These are phyloP conservation scores for Wiebesia pumilae DNA, from an alignment of 1,140 invertebrate genomes.

Conservation along the genomic window DNA sequence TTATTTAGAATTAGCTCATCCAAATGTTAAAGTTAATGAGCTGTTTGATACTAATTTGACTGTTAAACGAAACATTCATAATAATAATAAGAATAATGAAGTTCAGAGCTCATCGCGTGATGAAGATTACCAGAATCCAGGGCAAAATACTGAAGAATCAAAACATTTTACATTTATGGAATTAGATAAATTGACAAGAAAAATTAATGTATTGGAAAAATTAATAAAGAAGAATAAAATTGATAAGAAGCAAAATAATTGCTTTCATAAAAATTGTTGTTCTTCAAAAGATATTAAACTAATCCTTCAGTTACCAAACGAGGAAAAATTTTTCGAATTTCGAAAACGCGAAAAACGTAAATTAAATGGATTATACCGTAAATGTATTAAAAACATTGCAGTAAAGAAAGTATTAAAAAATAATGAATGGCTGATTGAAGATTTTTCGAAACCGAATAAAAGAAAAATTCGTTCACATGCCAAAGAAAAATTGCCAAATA, in stretches of 20 bases:
- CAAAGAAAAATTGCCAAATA: not conserved
- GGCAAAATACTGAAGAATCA: not conserved
- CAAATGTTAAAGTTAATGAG: not conserved
- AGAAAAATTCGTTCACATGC: not conserved
- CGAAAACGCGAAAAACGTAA: constrained; percentile 23
- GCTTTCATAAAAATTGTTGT: constrained; percentile 29
- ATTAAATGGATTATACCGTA: not conserved
- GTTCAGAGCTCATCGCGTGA: not conserved
- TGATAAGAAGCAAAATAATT: constrained; percentile 23
- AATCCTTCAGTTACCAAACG: constrained; percentile 10
- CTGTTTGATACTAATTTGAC: not conserved
- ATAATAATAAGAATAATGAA: not conserved
- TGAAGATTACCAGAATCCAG: not conserved
- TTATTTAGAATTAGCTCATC: not conserved
- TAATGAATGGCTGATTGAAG: constrained; percentile 32
- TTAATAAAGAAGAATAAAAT: constrained; percentile 55
- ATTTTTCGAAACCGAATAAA: not conserved
- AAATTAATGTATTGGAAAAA: constrained; percentile 56
- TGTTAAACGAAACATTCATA: not conserved
- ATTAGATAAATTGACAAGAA: constrained; percentile 54
- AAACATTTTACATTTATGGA: constrained; percentile 29
- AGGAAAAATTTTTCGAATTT: constrained; percentile 1
- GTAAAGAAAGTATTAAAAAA: constrained; percentile 1
- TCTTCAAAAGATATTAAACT: constrained; percentile 45
- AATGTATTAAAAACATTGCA: not conserved